phyloP scores from a whole-genome alignment of 2,888 invertebrate species.

The Melangyna quadrimaculata region DNA sequence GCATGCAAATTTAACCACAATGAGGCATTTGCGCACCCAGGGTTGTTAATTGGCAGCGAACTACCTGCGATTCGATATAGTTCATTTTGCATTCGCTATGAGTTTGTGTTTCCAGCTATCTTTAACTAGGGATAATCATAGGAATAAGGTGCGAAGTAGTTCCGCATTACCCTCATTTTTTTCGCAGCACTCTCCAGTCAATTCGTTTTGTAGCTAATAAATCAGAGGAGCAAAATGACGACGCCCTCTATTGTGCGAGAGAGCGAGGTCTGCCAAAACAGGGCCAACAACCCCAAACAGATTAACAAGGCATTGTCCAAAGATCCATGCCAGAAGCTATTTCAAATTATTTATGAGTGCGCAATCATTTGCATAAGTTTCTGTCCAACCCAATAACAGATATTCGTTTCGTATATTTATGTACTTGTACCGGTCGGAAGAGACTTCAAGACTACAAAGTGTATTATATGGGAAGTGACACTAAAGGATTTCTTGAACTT shows the following conservation, averaged over 20 bases:
- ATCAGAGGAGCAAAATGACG: slow-evolving; percentile 17
- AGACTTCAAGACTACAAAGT: neutral
- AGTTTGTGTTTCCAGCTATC: neutral
- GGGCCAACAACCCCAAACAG: slow-evolving; percentile 48
- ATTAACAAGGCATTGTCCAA: slow-evolving; percentile 1
- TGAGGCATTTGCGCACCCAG: slow-evolving; percentile 30
- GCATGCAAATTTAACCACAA: slow-evolving; percentile 55
- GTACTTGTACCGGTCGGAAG: neutral
- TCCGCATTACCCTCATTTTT: slow-evolving; percentile 50
- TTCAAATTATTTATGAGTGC: slow-evolving; percentile 23
- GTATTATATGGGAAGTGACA: slow-evolving; percentile 46
- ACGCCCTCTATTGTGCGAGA: slow-evolving; percentile 21
- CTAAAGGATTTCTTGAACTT: slow-evolving; percentile 59
- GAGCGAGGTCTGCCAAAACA: slow-evolving; percentile 39
- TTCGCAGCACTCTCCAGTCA: neutral
- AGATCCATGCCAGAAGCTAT: slow-evolving; percentile 43
- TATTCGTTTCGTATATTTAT: neutral
- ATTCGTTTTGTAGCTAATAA: slow-evolving; percentile 32
- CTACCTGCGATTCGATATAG: slow-evolving; percentile 63
- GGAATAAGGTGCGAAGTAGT: slow-evolving; percentile 43
- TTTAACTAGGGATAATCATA: slow-evolving; percentile 43
- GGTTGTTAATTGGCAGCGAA: slow-evolving; percentile 60
- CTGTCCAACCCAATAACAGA: neutral
- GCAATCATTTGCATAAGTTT: slow-evolving; percentile 47
- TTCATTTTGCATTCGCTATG: slow-evolving; percentile 10